Base-by-base conservation (phyloP, 2,113 vertebrate genomes). In the Cardinalis cardinalis region DNA sequence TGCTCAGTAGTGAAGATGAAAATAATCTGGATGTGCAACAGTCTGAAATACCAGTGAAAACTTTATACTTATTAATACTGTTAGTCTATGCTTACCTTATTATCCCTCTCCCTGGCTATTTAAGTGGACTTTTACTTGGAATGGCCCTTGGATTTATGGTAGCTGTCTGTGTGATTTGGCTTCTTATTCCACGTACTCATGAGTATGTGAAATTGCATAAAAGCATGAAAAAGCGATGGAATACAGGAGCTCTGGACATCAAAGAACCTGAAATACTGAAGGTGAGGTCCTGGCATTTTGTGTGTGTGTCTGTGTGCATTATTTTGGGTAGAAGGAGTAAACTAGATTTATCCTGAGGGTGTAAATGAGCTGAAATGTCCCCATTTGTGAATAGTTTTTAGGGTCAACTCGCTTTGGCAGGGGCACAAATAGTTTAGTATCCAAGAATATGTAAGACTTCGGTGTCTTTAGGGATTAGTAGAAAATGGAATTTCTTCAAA, bases 241-340 rank as follows among this genome's bases (percentile, higher is more conserved):
- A 97, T 86, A 87, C 97, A 38, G 91, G 97, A 75, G 97, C 98
- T 83, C 90, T 99, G 70, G 98, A 99, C 92, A 99, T 99, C 95
- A 98, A 98, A 90, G 99, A 99, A 93, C 99, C 99, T 31, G 98
- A 98, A 88, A 98, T 99, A 84, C 97, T 99, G 78, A 99, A 99
- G 99, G 99, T 99, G 68, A 95, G 98, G 88, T 55, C 43, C 7
- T 69, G 48, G 34, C 19, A 10, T 51, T 91, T n/a, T 51, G 17
- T 46, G 11, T 72, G 16, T 52, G 58, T 36, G 28, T 69, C 8
- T 90, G 5, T 29, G 21, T 49, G 49, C 9, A 3, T 76, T 87
- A 23, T 48, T 94, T 85, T 46, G 56, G 15, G 26, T 68, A 28
- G n/a, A 69, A 61, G 23, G 41, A 38, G 7, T 69, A 79, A 91